Evolutionary conservation across 1,140 invertebrate species (phyloP).

Genomic region (Papilio machaon): DNA sequence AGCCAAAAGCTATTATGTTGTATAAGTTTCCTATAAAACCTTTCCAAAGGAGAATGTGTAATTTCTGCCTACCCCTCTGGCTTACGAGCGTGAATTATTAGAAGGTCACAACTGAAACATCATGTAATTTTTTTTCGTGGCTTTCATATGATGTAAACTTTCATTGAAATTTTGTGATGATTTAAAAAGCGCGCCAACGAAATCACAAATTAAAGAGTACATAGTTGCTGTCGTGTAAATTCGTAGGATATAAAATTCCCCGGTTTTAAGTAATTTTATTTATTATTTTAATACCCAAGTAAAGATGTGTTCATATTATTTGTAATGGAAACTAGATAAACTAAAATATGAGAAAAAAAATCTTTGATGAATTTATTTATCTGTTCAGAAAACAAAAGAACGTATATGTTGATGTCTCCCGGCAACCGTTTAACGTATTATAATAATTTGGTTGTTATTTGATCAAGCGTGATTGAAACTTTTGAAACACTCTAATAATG

Average conservation of each 20-base stretch:
- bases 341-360: not conserved
- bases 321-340: not conserved
- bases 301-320: not conserved
- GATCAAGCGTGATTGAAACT: not conserved
- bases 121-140: too few relatives aligned
- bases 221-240: not conserved
- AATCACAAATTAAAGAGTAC: not conserved
- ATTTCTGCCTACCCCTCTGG: too few relatives aligned
- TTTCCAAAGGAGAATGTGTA: too few relatives aligned
- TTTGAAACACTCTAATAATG: conserved; percentile 48
- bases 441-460: conserved; percentile 15
- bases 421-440: not conserved
- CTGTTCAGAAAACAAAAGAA: not conserved
- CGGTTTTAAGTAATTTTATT: not conserved
- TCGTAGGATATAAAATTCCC: not conserved
- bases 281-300: not conserved
- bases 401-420: not conserved
- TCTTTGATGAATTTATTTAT: not conserved
- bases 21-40: too few relatives aligned
- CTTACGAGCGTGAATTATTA: too few relatives aligned
- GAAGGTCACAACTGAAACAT: too few relatives aligned
- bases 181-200: not conserved
- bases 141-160: too few relatives aligned
- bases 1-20: too few relatives aligned
- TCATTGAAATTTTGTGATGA: too few relatives aligned